Conservation (phyloP, 53 echinoderm and acorn worm species). For the Actinopyga echinites region DNA sequence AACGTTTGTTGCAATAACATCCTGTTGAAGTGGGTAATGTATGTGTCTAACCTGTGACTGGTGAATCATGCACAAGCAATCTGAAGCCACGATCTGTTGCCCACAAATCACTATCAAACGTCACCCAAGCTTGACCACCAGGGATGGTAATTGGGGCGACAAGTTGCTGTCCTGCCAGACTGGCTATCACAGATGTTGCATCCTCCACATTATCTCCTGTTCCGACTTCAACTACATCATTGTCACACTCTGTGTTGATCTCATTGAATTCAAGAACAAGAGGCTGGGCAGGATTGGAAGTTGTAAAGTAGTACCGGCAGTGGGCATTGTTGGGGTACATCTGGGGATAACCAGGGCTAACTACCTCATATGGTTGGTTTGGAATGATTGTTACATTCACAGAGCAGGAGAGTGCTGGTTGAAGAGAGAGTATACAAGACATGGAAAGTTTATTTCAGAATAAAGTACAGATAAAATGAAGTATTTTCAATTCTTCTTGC, state of each 20-base stretch:
- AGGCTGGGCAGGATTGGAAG: conserved; percentile 1
- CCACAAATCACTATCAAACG: conserved; percentile 64
- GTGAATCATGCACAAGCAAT: conserved; percentile 20
- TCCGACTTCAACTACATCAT: conserved; percentile 48
- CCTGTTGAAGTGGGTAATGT: neutral
- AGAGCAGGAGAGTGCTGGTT: conserved; percentile 49
- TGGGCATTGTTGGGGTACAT: conserved; percentile 59
- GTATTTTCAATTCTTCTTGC: no score
- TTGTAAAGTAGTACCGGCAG: conserved; percentile 45
- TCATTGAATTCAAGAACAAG: conserved; percentile 31
- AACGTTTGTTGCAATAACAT: neutral
- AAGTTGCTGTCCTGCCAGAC: conserved; percentile 52
- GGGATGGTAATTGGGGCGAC: conserved; percentile 53
- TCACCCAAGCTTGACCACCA: conserved; percentile 51
- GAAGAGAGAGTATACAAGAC: neutral
- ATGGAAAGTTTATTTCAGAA: neutral
- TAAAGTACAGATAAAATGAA: neutral
- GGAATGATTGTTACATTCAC: conserved; percentile 42
- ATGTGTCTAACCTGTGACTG: conserved; percentile 1
- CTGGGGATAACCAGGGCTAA: conserved; percentile 57
- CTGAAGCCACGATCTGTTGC: conserved; percentile 40
- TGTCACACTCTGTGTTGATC: conserved; percentile 58
- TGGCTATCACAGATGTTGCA: conserved; percentile 13
- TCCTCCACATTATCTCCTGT: conserved; percentile 21
- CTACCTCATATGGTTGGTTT: conserved; percentile 39